phyloP scores from a whole-genome alignment of 1,140 invertebrate genomes.

The Temnothorax curvispinosus region DNA sequence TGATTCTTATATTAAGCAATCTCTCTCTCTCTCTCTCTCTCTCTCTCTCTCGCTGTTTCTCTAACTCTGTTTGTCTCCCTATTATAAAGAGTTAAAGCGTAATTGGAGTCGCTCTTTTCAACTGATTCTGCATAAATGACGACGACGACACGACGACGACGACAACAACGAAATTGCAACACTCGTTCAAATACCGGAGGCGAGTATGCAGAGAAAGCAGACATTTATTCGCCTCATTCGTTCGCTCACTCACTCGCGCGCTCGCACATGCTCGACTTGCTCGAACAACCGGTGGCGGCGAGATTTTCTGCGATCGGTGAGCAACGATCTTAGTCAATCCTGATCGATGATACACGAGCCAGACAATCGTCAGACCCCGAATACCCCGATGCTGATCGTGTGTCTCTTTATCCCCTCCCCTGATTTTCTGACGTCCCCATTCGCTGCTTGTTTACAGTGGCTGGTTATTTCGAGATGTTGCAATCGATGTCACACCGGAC shows the following conservation, averaged over 20 bases:
- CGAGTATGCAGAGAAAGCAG: constrained; percentile 50
- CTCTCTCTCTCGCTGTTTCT: not conserved
- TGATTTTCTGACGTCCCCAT: not conserved
- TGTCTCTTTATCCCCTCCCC: not conserved
- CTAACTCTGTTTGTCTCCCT: not conserved
- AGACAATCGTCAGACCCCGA: not conserved
- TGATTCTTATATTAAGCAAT: not conserved
- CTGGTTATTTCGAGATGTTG: not conserved
- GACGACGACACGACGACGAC: not conserved
- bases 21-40: not conserved
- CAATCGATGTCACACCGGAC: not conserved
- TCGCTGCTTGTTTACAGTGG: not conserved
- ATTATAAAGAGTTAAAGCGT: not conserved
- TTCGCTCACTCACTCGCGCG: not conserved
- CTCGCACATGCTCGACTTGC: constrained; percentile 31
- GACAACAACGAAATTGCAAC: constrained; percentile 60
- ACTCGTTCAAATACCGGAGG: constrained; percentile 39
- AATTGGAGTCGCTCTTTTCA: not conserved
- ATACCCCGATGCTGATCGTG: not conserved
- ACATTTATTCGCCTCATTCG: constrained; percentile 46
- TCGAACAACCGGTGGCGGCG: not conserved
- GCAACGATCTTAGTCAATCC: constrained; percentile 40
- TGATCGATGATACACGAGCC: not conserved
- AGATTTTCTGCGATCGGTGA: constrained; percentile 35
- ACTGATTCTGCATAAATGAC: not conserved